phyloP scores from a whole-genome alignment of 1,140 invertebrate genomes.

The Amyelois transitella region DNA sequence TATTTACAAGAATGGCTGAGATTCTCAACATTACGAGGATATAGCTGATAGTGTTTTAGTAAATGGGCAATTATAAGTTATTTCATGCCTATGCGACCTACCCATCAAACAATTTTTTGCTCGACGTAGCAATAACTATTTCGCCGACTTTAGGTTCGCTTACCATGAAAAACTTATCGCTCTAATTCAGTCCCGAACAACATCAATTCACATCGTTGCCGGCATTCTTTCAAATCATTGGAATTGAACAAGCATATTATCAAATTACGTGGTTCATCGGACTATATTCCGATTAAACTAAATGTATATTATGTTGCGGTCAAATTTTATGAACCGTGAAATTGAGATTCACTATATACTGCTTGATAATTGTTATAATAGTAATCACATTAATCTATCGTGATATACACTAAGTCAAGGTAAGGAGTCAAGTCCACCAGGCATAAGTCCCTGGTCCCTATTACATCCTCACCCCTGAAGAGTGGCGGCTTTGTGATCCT shows the following conservation, averaged over 20 bases:
- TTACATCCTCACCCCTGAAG: too few relatives aligned
- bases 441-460: too few relatives aligned
- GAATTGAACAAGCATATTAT: background rate
- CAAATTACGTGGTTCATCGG: background rate
- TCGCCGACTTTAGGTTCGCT: background rate
- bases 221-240: background rate
- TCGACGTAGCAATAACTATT: background rate
- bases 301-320: background rate
- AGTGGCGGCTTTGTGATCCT: too few relatives aligned
- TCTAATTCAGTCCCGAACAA: background rate
- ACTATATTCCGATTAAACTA: background rate
- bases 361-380: too few relatives aligned
- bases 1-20: too few relatives aligned
- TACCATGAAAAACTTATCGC: background rate
- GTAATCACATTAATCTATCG: too few relatives aligned
- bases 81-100: background rate
- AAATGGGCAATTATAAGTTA: background rate
- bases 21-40: too few relatives aligned
- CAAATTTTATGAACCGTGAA: background rate
- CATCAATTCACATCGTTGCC: background rate
- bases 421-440: too few relatives aligned
- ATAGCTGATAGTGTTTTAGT: background rate
- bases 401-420: too few relatives aligned
- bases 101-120: too few relatives aligned
- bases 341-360: too few relatives aligned